phyloP scores from a whole-genome alignment of 2,888 invertebrate genomes.

The Baronia brevicornis region DNA sequence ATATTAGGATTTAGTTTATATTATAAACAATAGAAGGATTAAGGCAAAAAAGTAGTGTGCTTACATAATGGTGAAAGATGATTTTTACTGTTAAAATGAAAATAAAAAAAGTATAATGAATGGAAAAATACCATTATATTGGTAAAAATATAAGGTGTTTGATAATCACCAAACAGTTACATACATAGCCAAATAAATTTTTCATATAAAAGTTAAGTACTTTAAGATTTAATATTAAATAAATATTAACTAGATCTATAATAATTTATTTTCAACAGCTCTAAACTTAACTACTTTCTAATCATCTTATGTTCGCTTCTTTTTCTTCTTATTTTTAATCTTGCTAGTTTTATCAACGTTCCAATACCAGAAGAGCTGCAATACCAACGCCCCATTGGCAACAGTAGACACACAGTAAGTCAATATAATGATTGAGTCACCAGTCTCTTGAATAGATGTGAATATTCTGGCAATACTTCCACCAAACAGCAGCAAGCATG shows the following conservation, averaged over 20 bases:
- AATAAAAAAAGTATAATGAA: no score
- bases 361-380: slow-evolving; percentile 92
- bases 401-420: slow-evolving; percentile 85
- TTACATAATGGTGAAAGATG: no score
- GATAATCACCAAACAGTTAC: no score
- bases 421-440: slow-evolving; percentile 88
- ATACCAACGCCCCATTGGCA: slow-evolving; percentile 87
- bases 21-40: no score
- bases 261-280: slow-evolving; percentile 8
- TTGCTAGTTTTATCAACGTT: slow-evolving; percentile 69
- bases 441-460: slow-evolving; percentile 98
- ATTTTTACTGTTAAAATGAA: no score
- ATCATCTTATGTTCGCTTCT: slow-evolving; percentile 31
- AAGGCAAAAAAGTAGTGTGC: no score
- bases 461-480: slow-evolving; percentile 96
- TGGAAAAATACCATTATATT: no score
- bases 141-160: no score
- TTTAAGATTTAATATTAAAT: slow-evolving; percentile 1
- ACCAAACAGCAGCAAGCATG: slow-evolving; percentile 88
- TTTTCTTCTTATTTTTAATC: slow-evolving; percentile 59
- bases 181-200: no score
- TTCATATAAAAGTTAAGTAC: no score
- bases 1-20: no score
- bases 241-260: slow-evolving; percentile 10
- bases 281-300: slow-evolving; percentile 5